Percentiles rank a stretch among this genome's conserved stretches.
phyloP scores from a whole-genome alignment of 1,140 invertebrate genomes.

The Drosophila varians region DNA sequence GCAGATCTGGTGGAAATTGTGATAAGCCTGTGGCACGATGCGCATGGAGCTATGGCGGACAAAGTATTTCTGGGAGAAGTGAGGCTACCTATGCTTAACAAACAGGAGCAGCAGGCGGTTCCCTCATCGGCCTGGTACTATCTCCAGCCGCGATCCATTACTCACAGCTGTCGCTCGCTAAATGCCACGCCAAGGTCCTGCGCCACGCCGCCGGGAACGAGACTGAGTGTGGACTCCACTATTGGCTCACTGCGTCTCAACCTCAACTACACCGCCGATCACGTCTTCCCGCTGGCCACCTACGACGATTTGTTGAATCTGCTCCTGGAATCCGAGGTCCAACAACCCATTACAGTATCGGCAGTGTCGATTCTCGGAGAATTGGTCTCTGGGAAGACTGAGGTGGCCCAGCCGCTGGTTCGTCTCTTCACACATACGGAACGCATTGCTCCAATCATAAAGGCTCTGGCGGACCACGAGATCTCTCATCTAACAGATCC shows the following conservation, averaged over 20 bases:
- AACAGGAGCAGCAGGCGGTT: constrained; percentile 86
- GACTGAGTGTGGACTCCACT: constrained; percentile 86
- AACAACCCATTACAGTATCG: constrained; percentile 92
- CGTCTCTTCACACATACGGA: constrained; percentile 93
- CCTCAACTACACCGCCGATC: constrained; percentile 94
- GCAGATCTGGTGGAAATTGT: constrained; percentile 89
- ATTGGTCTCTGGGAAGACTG: constrained; percentile 92
- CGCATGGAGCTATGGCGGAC: constrained; percentile 89
- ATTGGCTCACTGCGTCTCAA: constrained; percentile 93
- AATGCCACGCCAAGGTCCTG: constrained; percentile 87
- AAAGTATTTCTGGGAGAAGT: constrained; percentile 95
- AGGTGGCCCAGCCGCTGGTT: constrained; percentile 94
- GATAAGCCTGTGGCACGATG: constrained; percentile 94
- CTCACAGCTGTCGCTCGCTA: constrained; percentile 84
- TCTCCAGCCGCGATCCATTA: constrained; percentile 87
- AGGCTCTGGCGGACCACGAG: constrained; percentile 92
- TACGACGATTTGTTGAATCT: constrained; percentile 91
- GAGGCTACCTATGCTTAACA: constrained; percentile 89
- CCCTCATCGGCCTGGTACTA: constrained; percentile 90
- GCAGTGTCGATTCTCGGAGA: constrained; percentile 94
- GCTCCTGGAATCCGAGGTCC: constrained; percentile 89
- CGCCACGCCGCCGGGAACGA: constrained; percentile 88
- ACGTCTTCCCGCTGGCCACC: constrained; percentile 92
- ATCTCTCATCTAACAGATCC: constrained; percentile 95
- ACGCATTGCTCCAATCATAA: constrained; percentile 92